A percentile compares a stretch with the other conserved stretches of the same genome.
phyloP scores from a whole-genome alignment of 2,113 vertebrate genomes.

The Entosphenus tridentatus region DNA sequence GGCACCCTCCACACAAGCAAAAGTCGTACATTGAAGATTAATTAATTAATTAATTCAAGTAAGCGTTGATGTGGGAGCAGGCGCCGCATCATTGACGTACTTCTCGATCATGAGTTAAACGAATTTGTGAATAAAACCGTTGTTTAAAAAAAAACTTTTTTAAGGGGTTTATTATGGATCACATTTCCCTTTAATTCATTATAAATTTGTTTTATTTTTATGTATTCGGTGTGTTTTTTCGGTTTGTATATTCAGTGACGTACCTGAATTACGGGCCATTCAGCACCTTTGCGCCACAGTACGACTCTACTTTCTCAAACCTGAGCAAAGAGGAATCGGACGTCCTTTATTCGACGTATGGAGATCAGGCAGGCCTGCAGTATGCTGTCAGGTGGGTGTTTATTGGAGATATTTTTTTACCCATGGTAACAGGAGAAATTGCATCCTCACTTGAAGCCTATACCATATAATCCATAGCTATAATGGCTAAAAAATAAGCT shows the following conservation, averaged over 20 bases:
- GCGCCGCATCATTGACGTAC: background rate
- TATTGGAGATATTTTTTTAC: background rate
- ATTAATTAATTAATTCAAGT: background rate
- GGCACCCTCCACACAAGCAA: no score
- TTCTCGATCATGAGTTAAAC: background rate
- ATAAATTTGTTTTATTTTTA: background rate
- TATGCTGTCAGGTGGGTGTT: slow-evolving; percentile 44
- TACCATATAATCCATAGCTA: background rate
- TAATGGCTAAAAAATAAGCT: background rate
- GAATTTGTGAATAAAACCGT: background rate
- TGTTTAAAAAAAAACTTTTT: background rate
- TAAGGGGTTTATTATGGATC: background rate
- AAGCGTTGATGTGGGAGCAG: background rate
- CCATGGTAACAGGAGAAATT: background rate
- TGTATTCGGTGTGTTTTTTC: background rate
- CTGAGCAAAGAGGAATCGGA: slow-evolving; percentile 88
- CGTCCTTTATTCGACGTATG: slow-evolving; percentile 55
- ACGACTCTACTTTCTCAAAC: slow-evolving; percentile 84
- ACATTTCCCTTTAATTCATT: background rate
- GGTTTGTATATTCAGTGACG: slow-evolving; percentile 30
- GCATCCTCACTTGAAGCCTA: background rate
- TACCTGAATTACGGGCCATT: slow-evolving; percentile 87
- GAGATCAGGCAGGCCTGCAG: slow-evolving; percentile 48
- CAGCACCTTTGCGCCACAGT: slow-evolving; percentile 68
- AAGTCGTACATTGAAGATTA: no score